Base-by-base conservation (phyloP, 2,797 vertebrate species). In the Tokudaia tokunoshimensis region DNA sequence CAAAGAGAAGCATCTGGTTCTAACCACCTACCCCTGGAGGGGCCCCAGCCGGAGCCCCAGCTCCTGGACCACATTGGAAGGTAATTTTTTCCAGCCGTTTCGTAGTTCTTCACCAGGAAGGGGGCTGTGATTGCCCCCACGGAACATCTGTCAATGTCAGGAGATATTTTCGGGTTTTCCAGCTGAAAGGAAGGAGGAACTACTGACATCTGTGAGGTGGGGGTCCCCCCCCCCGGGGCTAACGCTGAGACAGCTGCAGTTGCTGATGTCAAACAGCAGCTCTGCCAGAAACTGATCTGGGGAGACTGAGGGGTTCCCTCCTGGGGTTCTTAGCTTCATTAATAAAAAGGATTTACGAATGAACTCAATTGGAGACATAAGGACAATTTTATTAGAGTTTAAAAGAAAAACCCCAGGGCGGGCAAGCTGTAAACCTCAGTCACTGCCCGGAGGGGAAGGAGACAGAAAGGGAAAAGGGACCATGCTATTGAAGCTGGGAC, bases 31-130 rank as follows among this genome's bases (percentile, higher is more conserved):
- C 47, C 80, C 37, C 0, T 0, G 0, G 14, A 37, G 52, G 75
- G 63, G 37, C 81, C 63, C 29, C 13, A 22, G 50, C 55, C 80
- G 6, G 26, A 50, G 14, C 75, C 57, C 55, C 1, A 6, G 81
- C 22, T 82, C 85, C 52, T 13, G 61, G 20, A 50, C 44, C 74
- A 61, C 94, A 96, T 87, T 80, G 91, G 96, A 63, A 94, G 94
- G 76, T 57, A 84, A 91, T 86, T 61, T 92, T n/a, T 72, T 13
- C 88, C 96, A 59, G 80, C 29, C 57, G 59, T n/a, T 89, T 67
- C 1, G 29, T 7, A 47, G 59, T 61, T 92, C 86, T 89, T 67
- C 44, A 15, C 52, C 3, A 22, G 65, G 26, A 55, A 19, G 29
- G 57, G 57, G 44, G 12, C 15, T 3, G 20, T 0, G 7, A 7